These are phyloP conservation scores for Cyanoderma ruficeps DNA, from an alignment of 2,113 vertebrate genomes.

Conservation along the genomic window DNA sequence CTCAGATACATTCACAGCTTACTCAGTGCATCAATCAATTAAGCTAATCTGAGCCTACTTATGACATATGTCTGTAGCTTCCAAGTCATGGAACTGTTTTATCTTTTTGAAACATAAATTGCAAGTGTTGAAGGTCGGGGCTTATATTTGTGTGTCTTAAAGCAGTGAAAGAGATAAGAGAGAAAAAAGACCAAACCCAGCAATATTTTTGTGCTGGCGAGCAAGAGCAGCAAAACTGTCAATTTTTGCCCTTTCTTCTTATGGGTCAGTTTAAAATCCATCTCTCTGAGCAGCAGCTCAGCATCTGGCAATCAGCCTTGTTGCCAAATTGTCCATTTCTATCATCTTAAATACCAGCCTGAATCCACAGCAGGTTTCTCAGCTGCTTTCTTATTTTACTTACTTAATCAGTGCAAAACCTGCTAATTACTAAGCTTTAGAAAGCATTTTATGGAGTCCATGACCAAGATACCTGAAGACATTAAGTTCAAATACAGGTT, in stretches of 20 bases:
- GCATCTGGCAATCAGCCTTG: background rate
- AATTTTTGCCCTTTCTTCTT: background rate
- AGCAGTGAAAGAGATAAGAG: background rate
- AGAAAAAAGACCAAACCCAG: background rate
- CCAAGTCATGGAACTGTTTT: background rate
- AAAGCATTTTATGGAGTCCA: background rate
- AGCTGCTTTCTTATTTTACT: background rate
- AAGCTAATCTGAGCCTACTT: background rate
- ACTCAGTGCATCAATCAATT: background rate
- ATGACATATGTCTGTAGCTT: background rate
- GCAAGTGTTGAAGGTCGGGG: background rate
- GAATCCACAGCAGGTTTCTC: background rate
- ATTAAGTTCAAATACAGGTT: background rate
- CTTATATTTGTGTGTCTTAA: background rate
- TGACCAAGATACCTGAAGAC: background rate
- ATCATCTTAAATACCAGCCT: background rate
- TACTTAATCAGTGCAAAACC: background rate
- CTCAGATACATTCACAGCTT: background rate
- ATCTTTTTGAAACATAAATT: background rate
- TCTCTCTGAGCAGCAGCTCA: background rate
- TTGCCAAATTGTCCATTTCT: background rate
- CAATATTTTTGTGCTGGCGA: background rate
- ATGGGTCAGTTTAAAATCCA: background rate
- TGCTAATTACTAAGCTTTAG: background rate
- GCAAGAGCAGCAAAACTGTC: background rate